Evolutionary conservation across 1,140 invertebrate genomes (phyloP).

Genomic region (Ditylenchus dipsaci): DNA sequence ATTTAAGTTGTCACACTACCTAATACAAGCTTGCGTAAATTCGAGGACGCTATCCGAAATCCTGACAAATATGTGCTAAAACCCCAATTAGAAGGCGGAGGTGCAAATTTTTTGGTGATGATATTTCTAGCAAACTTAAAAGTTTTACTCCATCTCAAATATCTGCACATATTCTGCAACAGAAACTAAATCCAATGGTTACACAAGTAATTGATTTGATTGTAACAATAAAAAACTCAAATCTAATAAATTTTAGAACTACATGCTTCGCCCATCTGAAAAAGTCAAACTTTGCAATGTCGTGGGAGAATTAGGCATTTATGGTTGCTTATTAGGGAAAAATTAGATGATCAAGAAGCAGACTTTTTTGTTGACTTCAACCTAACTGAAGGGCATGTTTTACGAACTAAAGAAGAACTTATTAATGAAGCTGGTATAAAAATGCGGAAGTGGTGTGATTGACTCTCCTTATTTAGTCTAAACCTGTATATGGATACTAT

Average conservation of each 20-base stretch:
- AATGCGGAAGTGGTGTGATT: not conserved
- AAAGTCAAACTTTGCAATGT: not conserved
- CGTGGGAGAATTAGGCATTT: not conserved
- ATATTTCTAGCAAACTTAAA: constrained; percentile 68
- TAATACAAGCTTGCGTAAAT: too few species aligned
- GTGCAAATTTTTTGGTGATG: constrained; percentile 84
- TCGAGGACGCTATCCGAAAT: constrained; percentile 73
- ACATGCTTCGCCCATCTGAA: not conserved
- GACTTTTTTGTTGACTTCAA: not conserved
- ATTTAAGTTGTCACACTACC: too few species aligned
- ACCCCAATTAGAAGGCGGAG: constrained; percentile 82
- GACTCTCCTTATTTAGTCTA: not conserved
- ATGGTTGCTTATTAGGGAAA: not conserved
- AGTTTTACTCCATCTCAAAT: constrained; percentile 69
- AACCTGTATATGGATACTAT: too few species aligned
- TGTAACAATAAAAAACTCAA: too few species aligned
- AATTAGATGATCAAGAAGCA: not conserved
- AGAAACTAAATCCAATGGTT: constrained; percentile 59
- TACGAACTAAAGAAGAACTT: not conserved
- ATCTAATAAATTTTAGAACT: too few species aligned
- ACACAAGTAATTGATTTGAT: constrained; percentile 34
- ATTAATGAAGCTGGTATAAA: not conserved
- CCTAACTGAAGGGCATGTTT: not conserved
- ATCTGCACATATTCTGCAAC: constrained; percentile 88
- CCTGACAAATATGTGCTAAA: constrained; percentile 86